Conservation (phyloP, 23 tunicate genomes). For the Phallusia fumigata region DNA sequence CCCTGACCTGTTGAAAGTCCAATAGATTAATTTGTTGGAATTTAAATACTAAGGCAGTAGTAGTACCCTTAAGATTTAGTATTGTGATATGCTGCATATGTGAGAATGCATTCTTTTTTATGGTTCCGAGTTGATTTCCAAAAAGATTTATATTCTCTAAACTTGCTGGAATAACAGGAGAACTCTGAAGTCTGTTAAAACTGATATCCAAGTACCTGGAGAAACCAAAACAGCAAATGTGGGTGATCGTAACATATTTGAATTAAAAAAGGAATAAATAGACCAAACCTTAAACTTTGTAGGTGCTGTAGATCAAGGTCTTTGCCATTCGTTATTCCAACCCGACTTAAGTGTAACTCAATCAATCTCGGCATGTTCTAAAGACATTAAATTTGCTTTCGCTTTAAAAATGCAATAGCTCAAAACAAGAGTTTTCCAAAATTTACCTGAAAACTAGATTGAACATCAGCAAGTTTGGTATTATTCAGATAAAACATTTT, state of each 20-base stretch:
- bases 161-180: not conserved
- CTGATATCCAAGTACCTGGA: conserved; percentile 19
- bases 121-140: conserved; percentile 16
- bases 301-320: not conserved
- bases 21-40: not conserved
- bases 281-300: not conserved
- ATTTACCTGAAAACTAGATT: conserved; percentile 9
- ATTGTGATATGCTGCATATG: not conserved
- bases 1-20: conserved; percentile 12
- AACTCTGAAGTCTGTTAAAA: conserved; percentile 5
- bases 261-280: not conserved
- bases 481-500: not conserved
- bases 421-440: not conserved
- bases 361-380: conserved; percentile 24
- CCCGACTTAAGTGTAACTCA: conserved; percentile 15
- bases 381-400: not conserved
- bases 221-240: not conserved
- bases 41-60: not conserved
- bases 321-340: not conserved
- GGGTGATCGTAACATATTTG: not conserved
- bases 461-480: not conserved
- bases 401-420: no score
- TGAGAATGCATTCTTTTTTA: not conserved
- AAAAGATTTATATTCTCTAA: not conserved
- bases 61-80: conserved; percentile 20